These are phyloP conservation scores for Valencia hispanica DNA, from an alignment of 2,797 vertebrate genomes.

Conservation along the genomic window DNA sequence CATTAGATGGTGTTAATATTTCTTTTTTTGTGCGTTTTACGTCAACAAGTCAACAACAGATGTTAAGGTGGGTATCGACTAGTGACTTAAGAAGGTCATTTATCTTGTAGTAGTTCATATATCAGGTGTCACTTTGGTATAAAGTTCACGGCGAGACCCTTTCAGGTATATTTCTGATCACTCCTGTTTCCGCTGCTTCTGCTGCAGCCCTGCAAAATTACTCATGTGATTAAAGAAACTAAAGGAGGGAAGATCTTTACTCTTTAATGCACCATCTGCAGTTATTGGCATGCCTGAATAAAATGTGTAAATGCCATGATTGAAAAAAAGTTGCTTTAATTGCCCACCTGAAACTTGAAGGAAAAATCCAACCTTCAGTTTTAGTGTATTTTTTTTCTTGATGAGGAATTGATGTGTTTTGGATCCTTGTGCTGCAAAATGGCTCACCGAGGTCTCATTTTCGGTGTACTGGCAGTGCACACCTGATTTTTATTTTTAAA, in stretches of 20 bases:
- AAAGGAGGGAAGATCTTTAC: conserved; percentile 25
- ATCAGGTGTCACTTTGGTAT: conserved; percentile 32
- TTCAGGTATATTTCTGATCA: conserved; percentile 21
- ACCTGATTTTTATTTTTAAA: too few species aligned
- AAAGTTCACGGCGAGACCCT: conserved; percentile 12
- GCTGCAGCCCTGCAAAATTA: conserved; percentile 31
- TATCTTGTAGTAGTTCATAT: conserved; percentile 17
- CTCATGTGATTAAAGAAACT: conserved; percentile 49
- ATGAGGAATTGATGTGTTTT: too few species aligned
- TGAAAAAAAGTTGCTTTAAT: background rate
- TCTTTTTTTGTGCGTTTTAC: background rate
- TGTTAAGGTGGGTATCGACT: background rate
- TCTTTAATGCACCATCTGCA: conserved; percentile 17
- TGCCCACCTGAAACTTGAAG: too few species aligned
- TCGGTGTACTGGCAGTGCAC: too few species aligned
- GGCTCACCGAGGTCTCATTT: too few species aligned
- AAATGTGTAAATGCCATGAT: background rate
- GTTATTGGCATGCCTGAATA: background rate
- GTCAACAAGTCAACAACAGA: background rate
- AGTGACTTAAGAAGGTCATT: conserved; percentile 11
- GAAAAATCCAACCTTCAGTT: too few species aligned
- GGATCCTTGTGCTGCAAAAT: too few species aligned
- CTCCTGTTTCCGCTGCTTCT: conserved; percentile 26
- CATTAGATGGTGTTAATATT: background rate
- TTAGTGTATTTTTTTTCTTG: too few species aligned